Evolutionary conservation across 2,888 invertebrate genomes (phyloP), one percentile per base, ranked within the genome.

Genomic region (Agonopterix subpropinquella): DNA sequence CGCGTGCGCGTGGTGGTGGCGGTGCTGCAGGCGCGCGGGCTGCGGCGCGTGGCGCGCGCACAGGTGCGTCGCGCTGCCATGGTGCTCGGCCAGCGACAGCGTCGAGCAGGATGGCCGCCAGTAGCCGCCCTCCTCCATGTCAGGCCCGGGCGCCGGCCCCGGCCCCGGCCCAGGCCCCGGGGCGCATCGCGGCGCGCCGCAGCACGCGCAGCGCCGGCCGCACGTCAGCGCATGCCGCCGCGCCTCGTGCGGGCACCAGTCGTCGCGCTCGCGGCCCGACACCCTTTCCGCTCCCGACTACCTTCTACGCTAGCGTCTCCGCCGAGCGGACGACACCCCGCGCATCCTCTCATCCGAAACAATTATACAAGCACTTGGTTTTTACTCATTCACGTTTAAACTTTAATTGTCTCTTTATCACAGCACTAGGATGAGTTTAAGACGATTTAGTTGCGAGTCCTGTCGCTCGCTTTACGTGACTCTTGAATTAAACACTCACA

Each of bases 241-340:
- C 79, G 84, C 85, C 81, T 86, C 87, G 79, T 87, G 87, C 86
- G 80, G 79, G 80, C 87, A 87, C 87, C 87, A 86, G 62, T 84
- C 84, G 72, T 88, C 86, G 70, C 84, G 83, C 83, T 86, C 87
- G 77, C 86, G 86, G 64, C 86, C 87, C 87, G 87, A 87, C 87
- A 88, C 87, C 81, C 86, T 87, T 84, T 73, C 79, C 77, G 75
- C 70, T 77, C 66, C 64, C 64, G 59, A 61, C 64, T 55, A 65
- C 73, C 67, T 65, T n/a, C 61, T 58, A 65, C 73, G 70, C 74
- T 82, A 82, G 79, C 80, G 77, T 74, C 77, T 76, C 75, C 81
- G 77, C 73, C 72, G 68, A 67, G 76, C 77, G 67, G 72, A 72
- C 59, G 66, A 67, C 70, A 73, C 68, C 73, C 66, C 79, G 73